Evolutionary conservation across 2,888 invertebrate genomes (phyloP).

Genomic region (Microplitis manilae): DNA sequence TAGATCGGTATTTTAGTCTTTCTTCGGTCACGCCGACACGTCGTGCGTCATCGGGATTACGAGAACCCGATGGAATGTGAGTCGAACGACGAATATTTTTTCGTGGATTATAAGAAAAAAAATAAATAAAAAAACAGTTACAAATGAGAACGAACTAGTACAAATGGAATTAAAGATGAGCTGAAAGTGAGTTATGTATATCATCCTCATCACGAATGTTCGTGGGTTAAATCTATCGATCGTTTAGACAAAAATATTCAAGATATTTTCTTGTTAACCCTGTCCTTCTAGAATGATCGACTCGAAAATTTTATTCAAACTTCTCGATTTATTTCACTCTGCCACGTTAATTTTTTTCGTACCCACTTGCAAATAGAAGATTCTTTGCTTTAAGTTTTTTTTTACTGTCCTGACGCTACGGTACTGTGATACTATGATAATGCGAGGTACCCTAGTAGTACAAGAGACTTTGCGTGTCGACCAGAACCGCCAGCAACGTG

Average conservation of each 20-base stretch:
- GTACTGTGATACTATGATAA: not conserved
- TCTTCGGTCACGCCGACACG: conserved; percentile 46
- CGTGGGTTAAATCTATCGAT: conserved; percentile 19
- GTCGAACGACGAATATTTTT: conserved; percentile 27
- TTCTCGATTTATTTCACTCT: conserved; percentile 33
- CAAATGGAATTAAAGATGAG: not conserved
- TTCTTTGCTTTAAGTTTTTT: conserved; percentile 1
- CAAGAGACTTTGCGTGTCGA: conserved; percentile 24
- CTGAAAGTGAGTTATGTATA: not conserved
- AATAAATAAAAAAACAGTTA: not conserved
- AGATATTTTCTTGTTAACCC: conserved; percentile 25
- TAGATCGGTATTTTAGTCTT: conserved; percentile 61
- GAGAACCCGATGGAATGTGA: conserved; percentile 53
- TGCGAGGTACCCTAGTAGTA: not conserved
- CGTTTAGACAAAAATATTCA: conserved; percentile 32
- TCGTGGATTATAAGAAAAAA: not conserved
- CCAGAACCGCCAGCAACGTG: conserved; percentile 9
- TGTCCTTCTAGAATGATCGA: conserved; percentile 34
- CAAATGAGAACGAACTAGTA: not conserved
- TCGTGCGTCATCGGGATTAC: conserved; percentile 61
- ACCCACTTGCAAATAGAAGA: too few relatives aligned
- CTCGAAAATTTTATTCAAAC: conserved; percentile 32
- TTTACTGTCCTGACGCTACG: not conserved
- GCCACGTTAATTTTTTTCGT: conserved; percentile 31
- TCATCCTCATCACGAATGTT: conserved; percentile 32